Conservation (phyloP, 2,113 vertebrate species). For the Brachirus orientalis region DNA sequence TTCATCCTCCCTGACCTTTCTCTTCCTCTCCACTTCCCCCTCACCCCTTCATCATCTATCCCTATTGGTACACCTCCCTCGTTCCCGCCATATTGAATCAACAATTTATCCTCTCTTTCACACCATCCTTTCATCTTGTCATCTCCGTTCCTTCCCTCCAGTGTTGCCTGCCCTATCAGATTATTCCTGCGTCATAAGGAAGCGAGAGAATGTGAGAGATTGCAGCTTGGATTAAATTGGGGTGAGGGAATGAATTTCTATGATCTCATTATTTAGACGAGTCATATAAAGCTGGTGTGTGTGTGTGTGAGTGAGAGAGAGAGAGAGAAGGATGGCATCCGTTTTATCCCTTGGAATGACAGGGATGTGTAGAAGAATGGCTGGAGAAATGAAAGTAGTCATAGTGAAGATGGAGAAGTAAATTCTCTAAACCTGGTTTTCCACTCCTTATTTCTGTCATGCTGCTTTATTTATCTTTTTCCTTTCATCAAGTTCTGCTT, state of each 20-base stretch:
- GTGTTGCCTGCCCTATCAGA: slow-evolving; percentile 56
- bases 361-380: slow-evolving; percentile 12
- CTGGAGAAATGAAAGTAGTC: background rate
- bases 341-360: slow-evolving; percentile 62
- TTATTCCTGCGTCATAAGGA: slow-evolving; percentile 71
- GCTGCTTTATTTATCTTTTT: too few relatives aligned
- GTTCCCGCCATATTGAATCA: background rate
- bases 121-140: slow-evolving; percentile 8
- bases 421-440: too few relatives aligned
- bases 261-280: slow-evolving; percentile 76
- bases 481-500: too few relatives aligned
- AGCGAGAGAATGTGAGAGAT: slow-evolving; percentile 63
- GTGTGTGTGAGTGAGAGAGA: slow-evolving; percentile 41
- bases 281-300: slow-evolving; percentile 47
- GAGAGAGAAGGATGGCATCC: slow-evolving; percentile 15
- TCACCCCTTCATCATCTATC: background rate
- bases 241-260: slow-evolving; percentile 71
- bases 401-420: too few relatives aligned
- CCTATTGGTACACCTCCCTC: background rate
- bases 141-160: slow-evolving; percentile 15
- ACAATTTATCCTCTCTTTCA: slow-evolving; percentile 12
- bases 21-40: background rate
- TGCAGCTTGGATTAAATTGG: slow-evolving; percentile 72
- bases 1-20: slow-evolving; percentile 38
- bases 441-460: too few relatives aligned